Conservation (phyloP, 2,888 invertebrate species). For the Liopterus haemorrhoidalis region DNA sequence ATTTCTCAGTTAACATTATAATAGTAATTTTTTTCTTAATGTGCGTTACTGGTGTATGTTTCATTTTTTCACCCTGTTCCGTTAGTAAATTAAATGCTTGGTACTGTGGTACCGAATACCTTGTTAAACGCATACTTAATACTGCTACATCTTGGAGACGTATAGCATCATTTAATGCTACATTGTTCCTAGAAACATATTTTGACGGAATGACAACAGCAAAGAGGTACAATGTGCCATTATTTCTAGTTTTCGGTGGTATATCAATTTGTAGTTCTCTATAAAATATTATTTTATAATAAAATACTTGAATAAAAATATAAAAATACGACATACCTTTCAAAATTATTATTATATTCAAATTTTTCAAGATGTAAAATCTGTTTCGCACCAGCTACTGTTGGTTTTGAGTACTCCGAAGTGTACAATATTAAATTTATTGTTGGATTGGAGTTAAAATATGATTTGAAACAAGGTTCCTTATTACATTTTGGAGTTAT, state of each 20-base stretch:
- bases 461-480: conserved; percentile 63
- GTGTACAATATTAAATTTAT: conserved; percentile 65
- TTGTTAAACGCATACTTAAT: conserved; percentile 63
- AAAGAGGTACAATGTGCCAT: conserved; percentile 80
- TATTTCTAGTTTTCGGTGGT: conserved; percentile 68
- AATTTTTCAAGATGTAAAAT: conserved; percentile 59
- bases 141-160: conserved; percentile 56
- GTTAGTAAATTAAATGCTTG: conserved; percentile 67
- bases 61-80: conserved; percentile 41
- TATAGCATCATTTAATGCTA: conserved; percentile 54
- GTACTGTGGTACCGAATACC: conserved; percentile 67
- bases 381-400: conserved; percentile 53
- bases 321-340: conserved; percentile 45
- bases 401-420: conserved; percentile 56
- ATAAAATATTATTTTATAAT: no score
- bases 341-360: conserved; percentile 55
- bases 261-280: conserved; percentile 65
- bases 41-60: conserved; percentile 61
- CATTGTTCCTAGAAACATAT: conserved; percentile 46
- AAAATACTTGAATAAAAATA: conserved; percentile 18
- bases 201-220: conserved; percentile 60
- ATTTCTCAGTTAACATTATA: conserved; percentile 67
- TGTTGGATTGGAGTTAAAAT: conserved; percentile 60
- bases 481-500: conserved; percentile 62
- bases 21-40: conserved; percentile 66